phyloP scores from a whole-genome alignment of 2,797 vertebrate species.

The Dallia pectoralis region DNA sequence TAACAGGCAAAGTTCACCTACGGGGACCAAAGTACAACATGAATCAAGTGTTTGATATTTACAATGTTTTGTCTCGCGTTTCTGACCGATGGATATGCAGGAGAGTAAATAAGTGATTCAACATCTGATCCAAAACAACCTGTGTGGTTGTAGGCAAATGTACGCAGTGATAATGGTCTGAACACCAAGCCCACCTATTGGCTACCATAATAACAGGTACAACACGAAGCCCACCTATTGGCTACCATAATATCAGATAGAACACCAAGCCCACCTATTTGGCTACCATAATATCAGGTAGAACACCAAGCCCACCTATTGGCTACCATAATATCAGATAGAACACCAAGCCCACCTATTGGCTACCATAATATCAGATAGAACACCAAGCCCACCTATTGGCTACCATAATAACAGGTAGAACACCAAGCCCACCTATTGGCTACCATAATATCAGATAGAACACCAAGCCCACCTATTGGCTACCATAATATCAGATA shows the following conservation, averaged over 20 bases:
- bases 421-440: not conserved
- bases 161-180: not conserved
- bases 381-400: not conserved
- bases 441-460: not conserved
- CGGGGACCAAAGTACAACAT: conserved; percentile 43
- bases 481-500: not conserved
- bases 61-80: conserved; percentile 16
- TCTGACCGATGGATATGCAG: conserved; percentile 2
- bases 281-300: not conserved
- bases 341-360: not conserved
- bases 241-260: not conserved
- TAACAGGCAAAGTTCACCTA: conserved; percentile 36
- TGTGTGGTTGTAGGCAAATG: not conserved
- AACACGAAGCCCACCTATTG: not conserved
- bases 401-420: not conserved
- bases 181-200: not conserved
- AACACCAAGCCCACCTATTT: not conserved
- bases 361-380: not conserved
- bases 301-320: not conserved
- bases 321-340: not conserved
- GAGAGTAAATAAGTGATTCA: not conserved
- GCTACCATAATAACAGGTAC: not conserved
- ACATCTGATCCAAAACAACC: not conserved
- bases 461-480: not conserved
- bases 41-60: conserved; percentile 12